Base-by-base conservation (phyloP, 1,140 invertebrate species). In the Habropoda laboriosa region DNA sequence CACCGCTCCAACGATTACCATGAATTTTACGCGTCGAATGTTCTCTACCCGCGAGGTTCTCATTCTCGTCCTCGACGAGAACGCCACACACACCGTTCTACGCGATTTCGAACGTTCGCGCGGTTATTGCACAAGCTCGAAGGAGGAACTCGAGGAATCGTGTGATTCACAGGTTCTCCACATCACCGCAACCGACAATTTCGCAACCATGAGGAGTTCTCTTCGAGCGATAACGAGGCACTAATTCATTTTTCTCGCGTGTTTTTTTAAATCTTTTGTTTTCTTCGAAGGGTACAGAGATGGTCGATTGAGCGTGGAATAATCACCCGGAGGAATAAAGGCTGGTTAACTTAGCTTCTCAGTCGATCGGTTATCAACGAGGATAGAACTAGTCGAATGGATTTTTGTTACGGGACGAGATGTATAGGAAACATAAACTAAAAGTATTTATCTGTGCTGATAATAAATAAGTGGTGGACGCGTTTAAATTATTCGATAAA, bases 401-500 rank as follows among this genome's bases (percentile, higher is more conserved):
- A 32, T 21, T 66, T 12, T 47, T 66, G 42, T 10, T 6, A 45
- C 40, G 2, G 24, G n/a, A n/a, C 35, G 21, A 42, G 32, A 53
- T 24, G 12, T 30, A 12, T 8, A 24, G 21, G 47, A 18, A 66
- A 32, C 18, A 55, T 40, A 10, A 38, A 3, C 2, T 42, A 30
- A 66, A 53, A 40, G 24, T 53, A n/a, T 64, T 64, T 76, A 55
- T 55, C 42, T 35, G 24, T 2, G 8, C 16, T 27, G 60, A 75
- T 64, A n/a, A n/a, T n/a, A 75, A 75, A 66, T 76, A 67, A 35
- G 2, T 32, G 12, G 0, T 2, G 32, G 8, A 64, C 58, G 10
- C 70, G 49, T 74, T 75, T 51, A 60, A 75, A 30, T 75, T 60
- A 51, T 58, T 49, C 55, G 71, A 75, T 49, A 58, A 57, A 32